Base-by-base conservation (phyloP, 64 coral and sea anemone genomes). In the Montipora capricornis region DNA sequence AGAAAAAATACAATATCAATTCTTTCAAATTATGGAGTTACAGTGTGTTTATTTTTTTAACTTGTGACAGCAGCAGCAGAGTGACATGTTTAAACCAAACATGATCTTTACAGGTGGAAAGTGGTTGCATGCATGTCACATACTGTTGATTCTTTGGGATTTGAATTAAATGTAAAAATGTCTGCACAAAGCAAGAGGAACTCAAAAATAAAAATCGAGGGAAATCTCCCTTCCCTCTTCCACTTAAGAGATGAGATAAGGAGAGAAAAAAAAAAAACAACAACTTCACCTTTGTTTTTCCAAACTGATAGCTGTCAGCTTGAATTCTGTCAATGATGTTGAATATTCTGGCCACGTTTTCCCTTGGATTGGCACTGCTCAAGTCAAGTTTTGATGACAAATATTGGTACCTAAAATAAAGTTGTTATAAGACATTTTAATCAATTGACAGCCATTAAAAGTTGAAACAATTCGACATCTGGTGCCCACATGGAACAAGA, bases 281-380 rank as follows among this genome's bases (percentile, higher is more conserved):
- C 37, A 37, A 37, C 37, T 37, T 37, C 37, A 37, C 94, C 77
- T 96, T 99, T 75, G 91, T 94, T 44, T 80, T 75, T n/a, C 97
- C 97, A 82, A 99, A 78, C 89, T 95, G 94, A 77, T 91, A 96
- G 71, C 78, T 84, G 37, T 87, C 81, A 53, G 87, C 80, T 10
- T 79, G 37, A 47, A 57, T 46, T 92, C 29, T 80, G n/a, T 88
- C 77, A 77, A 99, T 52, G 12, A 95, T 10, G 12, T 80, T 78
- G n/a, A 99, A 73, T 59, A 99, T 92, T 7, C 75, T 89, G 6
- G 77, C 29, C 37, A 89, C 90, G 14, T 94, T 95, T 68, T 99
- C 87, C 37, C 19, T 67, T 26, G 79, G 75, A 8, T 71, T 88
- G 68, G 73, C 52, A 11, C 73, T 80, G 74, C 60, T 77, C 26